Percentiles rank a stretch among this genome's conserved stretches.
phyloP scores from a whole-genome alignment of 2,113 vertebrate species.

The Calonectris borealis region DNA sequence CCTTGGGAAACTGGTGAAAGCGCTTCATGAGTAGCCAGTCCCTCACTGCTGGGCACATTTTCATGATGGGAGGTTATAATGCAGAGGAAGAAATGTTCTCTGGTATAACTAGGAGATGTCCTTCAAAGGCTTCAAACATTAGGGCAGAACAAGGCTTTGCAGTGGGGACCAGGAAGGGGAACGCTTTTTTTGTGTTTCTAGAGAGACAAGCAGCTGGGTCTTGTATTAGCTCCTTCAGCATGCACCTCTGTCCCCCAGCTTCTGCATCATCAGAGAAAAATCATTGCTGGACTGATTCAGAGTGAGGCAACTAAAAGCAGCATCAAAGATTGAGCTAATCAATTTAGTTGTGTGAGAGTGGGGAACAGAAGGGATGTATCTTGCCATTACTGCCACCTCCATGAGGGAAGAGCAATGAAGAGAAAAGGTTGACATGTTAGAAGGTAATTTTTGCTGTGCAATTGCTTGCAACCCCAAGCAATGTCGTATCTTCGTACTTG shows the following conservation, averaged over 20 bases:
- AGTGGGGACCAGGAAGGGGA: not conserved
- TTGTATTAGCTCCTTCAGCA: not conserved
- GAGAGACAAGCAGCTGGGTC: not conserved
- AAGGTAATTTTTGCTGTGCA: not conserved
- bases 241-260: rapidly evolving
- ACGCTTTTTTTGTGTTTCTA: not conserved
- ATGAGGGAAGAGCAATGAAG: not conserved
- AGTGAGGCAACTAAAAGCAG: not conserved
- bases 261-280: not conserved
- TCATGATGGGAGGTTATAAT: not conserved
- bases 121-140: not conserved
- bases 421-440: not conserved
- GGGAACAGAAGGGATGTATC: not conserved
- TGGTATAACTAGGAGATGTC: not conserved
- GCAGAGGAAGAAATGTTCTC: not conserved
- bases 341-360: not conserved
- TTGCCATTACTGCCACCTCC: not conserved
- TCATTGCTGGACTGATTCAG: not conserved
- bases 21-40: not conserved
- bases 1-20: not conserved
- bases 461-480: not conserved
- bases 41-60: not conserved
- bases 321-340: not conserved
- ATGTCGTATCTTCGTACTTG: not conserved
- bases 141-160: not conserved